phyloP scores from a whole-genome alignment of 2,113 vertebrate genomes.

The Alosa alosa region DNA sequence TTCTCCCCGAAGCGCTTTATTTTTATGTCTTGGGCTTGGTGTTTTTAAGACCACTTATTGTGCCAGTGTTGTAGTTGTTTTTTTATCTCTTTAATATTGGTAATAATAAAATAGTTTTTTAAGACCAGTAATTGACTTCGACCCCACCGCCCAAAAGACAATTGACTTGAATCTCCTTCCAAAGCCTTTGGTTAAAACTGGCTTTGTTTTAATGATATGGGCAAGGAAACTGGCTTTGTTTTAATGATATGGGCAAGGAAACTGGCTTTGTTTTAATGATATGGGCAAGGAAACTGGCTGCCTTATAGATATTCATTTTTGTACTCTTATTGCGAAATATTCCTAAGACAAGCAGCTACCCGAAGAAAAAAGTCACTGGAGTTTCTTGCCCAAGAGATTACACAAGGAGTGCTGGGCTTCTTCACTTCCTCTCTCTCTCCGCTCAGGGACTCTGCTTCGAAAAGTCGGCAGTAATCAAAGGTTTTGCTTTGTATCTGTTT shows the following conservation, averaged over 20 bases:
- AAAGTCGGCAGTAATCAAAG: slow-evolving; percentile 62
- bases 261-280: background rate
- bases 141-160: background rate
- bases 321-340: background rate
- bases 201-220: background rate
- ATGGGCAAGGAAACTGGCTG: slow-evolving; percentile 9
- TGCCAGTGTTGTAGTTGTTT: background rate
- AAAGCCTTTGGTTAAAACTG: background rate
- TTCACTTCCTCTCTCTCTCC: background rate
- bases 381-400: slow-evolving; percentile 13
- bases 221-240: background rate
- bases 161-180: background rate
- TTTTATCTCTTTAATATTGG: background rate
- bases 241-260: background rate
- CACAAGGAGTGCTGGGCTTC: background rate
- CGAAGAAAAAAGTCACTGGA: background rate
- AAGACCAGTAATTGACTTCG: background rate
- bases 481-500: slow-evolving; percentile 72
- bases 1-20: background rate
- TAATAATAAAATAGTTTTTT: background rate
- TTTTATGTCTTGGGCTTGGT: background rate
- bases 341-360: background rate
- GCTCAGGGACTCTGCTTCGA: slow-evolving; percentile 63
- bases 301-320: slow-evolving; percentile 10
- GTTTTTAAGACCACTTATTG: background rate